Percentiles rank a stretch among this genome's conserved stretches.
These are phyloP conservation scores for Pristis pectinata DNA, from an alignment of 2,797 vertebrate species.

Conservation along the genomic window DNA sequence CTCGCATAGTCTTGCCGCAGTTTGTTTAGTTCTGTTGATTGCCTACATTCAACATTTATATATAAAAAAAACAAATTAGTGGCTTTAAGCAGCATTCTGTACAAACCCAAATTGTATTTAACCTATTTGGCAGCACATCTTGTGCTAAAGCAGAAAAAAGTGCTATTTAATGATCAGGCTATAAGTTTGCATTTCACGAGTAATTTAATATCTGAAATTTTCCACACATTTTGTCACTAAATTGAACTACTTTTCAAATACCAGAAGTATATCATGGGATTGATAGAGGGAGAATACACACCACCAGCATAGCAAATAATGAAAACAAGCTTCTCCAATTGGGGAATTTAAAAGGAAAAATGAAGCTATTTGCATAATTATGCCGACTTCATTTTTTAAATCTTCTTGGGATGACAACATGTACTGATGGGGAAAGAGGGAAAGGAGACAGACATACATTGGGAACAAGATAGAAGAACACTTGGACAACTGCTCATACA, in stretches of 20 bases:
- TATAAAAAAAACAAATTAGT: neutral
- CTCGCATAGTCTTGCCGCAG: constrained; percentile 80
- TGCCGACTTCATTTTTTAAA: neutral
- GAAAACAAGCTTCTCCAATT: neutral
- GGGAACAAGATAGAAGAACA: neutral
- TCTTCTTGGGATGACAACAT: neutral
- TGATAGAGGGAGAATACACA: neutral
- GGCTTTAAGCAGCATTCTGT: neutral
- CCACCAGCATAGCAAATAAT: neutral
- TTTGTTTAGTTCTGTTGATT: constrained; percentile 87
- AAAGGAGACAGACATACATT: neutral
- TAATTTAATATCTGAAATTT: neutral
- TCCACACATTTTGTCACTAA: neutral
- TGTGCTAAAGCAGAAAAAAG: neutral
- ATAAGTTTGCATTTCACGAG: too few species aligned
- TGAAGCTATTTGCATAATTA: neutral
- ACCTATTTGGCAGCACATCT: neutral
- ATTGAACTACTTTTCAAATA: neutral
- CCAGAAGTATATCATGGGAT: neutral
- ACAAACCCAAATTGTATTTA: neutral
- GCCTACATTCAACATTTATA: constrained; percentile 57
- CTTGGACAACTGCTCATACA: neutral
- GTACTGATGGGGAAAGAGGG: neutral
- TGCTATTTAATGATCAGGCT: neutral
- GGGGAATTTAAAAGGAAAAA: neutral